Evolutionary conservation across 2,113 vertebrate genomes (phyloP).

Genomic region (Epinephelus lanceolatus): DNA sequence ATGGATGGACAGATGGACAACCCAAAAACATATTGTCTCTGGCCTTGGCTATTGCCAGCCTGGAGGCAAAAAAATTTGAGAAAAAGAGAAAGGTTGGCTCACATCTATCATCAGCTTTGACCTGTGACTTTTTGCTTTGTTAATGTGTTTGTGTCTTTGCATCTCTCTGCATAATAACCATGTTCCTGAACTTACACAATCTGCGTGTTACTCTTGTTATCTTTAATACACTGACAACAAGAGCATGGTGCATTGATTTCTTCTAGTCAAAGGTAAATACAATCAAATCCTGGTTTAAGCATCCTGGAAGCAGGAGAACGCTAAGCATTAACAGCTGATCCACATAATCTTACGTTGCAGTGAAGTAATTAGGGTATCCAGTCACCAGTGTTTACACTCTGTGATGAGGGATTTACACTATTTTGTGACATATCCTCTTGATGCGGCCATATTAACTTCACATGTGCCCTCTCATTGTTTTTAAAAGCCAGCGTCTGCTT

Average conservation of each 20-base stretch:
- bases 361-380: constrained; percentile 43
- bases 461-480: not conserved
- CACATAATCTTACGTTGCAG: constrained; percentile 38
- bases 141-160: not conserved
- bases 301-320: constrained; percentile 10
- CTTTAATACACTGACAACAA: constrained; percentile 17
- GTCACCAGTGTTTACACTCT: constrained; percentile 11
- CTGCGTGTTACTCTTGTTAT: constrained; percentile 11
- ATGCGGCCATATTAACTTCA: not conserved
- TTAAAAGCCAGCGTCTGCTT: not conserved
- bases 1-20: too few relatives aligned
- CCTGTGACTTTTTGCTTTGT: not conserved
- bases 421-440: constrained; percentile 30
- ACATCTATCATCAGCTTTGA: constrained; percentile 13
- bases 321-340: constrained; percentile 40
- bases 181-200: not conserved
- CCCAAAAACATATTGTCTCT: too few relatives aligned
- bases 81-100: not conserved
- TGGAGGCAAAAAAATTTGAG: not conserved
- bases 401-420: constrained; percentile 34
- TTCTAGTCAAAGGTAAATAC: constrained; percentile 38
- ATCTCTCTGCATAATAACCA: constrained; percentile 13
- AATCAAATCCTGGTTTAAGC: constrained; percentile 37
- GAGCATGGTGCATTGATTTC: not conserved
- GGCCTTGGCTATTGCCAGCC: too few relatives aligned